Percentiles rank a stretch among this genome's conserved stretches.
phyloP scores from a whole-genome alignment of 2,888 invertebrate species.

The Trachelus iudaicus region DNA sequence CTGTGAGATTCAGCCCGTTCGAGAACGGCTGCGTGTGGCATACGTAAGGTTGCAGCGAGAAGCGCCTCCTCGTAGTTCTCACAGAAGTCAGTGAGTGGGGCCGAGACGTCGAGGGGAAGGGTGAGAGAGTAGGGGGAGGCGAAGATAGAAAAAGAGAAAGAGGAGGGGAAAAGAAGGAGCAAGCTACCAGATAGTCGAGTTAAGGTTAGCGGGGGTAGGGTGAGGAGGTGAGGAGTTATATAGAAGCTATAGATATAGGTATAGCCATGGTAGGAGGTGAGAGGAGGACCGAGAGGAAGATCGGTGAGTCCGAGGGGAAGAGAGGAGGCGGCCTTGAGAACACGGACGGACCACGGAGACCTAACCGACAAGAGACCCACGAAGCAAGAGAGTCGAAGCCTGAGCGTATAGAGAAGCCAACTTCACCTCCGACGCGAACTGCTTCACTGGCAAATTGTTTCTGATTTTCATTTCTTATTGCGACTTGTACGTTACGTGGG shows the following conservation, averaged over 20 bases:
- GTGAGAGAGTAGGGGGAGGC: conserved; percentile 14
- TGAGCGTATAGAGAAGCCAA: background rate
- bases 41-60: background rate
- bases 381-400: background rate
- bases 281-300: conserved; percentile 17
- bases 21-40: background rate
- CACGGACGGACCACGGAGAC: conserved; percentile 56
- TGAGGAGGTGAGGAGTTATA: conserved; percentile 7
- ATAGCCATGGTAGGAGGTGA: background rate
- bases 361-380: conserved; percentile 52
- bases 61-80: conserved; percentile 7
- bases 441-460: conserved; percentile 60
- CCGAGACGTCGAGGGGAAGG: conserved; percentile 17
- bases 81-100: background rate
- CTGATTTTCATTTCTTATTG: conserved; percentile 58
- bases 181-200: conserved; percentile 14
- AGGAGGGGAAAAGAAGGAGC: conserved; percentile 27
- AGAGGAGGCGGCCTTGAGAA: conserved; percentile 65
- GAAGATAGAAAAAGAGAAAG: conserved; percentile 19
- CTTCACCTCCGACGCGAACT: conserved; percentile 51
- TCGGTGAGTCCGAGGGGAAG: conserved; percentile 9
- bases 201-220: conserved; percentile 7
- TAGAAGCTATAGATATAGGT: background rate
- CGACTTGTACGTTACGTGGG: background rate
- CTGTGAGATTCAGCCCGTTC: background rate